Evolutionary conservation across 2,888 invertebrate species (phyloP), one percentile per base, ranked within the genome.

Genomic region (Mactromeris polynyma): DNA sequence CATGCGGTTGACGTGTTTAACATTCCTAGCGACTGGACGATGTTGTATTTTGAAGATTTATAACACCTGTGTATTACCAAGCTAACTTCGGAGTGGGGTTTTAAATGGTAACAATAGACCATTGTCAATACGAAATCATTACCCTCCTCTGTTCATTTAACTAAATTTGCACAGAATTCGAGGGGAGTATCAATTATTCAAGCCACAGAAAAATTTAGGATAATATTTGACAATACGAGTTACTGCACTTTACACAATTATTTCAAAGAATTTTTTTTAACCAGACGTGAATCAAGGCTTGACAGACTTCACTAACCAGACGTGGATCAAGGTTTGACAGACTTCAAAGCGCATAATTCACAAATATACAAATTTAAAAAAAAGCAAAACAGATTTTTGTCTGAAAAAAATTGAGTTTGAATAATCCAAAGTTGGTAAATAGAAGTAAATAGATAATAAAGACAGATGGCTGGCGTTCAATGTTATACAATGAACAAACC

Each of bases 1-100:
- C 79, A 69, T 26, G 51, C 40, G 31, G 42, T 36, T 89, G 89
- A 89, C 89, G 83, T 54, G 38, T 73, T 69, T 80, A 46, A 51
- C 86, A 89, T 86, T 85, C 86, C 46, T 81, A 58, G 80, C 84
- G 51, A 79, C 83, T 58, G 89, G 89, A 58, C 81, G n/a, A 83
- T 84, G 82, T 77, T 51, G 86, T 69, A 69, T 83, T 54, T 81
- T 73, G 81, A 77, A 83, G 86, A 86, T 89, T 89, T 86, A 89
- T 89, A 73, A 86, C 84, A 85, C 80, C 51, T 73, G 77, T 58
- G 83, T 87, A 51, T 83, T 42, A 40, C 33, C 78, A 46, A 26
- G 33, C n/a, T 78, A 84, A 81, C 46, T 58, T 69, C 51, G 81
- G 83, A 80, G 83, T 80, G 83, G 78, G 26, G 64, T 58, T 83